Evolutionary conservation across 1,140 invertebrate species (phyloP).

Genomic region (Macrobrachium rosenbergii): DNA sequence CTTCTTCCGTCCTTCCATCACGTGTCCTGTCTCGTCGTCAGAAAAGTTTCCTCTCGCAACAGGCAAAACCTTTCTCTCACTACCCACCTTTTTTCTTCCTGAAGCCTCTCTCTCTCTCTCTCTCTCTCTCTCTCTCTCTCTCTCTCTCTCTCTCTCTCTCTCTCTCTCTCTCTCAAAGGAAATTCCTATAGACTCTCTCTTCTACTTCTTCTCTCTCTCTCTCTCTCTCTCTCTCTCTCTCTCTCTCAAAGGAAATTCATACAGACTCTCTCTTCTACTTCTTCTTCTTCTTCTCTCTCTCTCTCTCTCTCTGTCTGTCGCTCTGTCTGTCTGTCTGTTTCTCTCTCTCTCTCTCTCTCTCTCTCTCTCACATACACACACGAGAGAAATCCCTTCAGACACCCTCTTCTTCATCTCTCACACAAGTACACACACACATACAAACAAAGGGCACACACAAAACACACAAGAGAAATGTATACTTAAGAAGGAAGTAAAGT

Average conservation of each 20-base stretch:
- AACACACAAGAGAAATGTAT: too few relatives aligned
- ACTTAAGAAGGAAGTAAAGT: too few relatives aligned
- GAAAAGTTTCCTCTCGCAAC: too few relatives aligned
- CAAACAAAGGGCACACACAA: too few relatives aligned
- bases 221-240: neutral
- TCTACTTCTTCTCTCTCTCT: neutral
- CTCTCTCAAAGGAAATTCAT: neutral
- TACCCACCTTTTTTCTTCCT: neutral
- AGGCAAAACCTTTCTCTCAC: too few relatives aligned
- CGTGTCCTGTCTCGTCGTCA: too few relatives aligned
- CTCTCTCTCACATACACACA: neutral
- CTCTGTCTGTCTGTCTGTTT: too few relatives aligned
- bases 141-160: neutral
- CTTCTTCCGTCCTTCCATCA: too few relatives aligned
- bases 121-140: neutral
- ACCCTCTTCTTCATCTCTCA: neutral
- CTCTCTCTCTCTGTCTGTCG: too few relatives aligned
- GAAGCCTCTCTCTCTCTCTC: neutral
- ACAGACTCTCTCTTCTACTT: neutral
- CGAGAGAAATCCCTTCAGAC: neutral
- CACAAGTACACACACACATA: neutral
- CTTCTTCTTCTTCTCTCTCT: neutral
- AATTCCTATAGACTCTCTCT: too few relatives aligned
- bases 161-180: neutral
- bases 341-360: slow-evolving; percentile 10